These are phyloP conservation scores for Craniophora ligustri DNA, from an alignment of 2,888 invertebrate genomes.

Conservation along the genomic window DNA sequence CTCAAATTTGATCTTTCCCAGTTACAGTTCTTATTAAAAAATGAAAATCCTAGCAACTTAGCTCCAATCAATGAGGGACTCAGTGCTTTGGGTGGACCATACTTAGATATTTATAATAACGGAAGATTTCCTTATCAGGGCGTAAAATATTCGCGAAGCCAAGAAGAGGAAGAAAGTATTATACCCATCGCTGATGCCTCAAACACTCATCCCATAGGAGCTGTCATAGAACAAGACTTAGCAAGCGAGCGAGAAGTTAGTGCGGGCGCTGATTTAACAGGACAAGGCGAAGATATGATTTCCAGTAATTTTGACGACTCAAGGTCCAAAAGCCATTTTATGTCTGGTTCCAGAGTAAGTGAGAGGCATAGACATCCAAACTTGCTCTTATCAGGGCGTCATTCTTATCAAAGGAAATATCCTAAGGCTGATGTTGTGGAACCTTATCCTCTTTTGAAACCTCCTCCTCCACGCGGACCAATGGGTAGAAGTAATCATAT, in stretches of 20 bases:
- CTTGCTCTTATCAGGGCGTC: constrained; percentile 65
- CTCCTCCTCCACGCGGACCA: constrained; percentile 74
- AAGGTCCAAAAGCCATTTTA: constrained; percentile 65
- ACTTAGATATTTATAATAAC: constrained; percentile 74
- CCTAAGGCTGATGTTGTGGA: constrained; percentile 73
- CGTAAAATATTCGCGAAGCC: constrained; percentile 83
- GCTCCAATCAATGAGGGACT: constrained; percentile 67
- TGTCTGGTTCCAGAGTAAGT: constrained; percentile 62
- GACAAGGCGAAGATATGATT: constrained; percentile 65
- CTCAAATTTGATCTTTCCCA: constrained; percentile 78
- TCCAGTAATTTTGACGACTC: constrained; percentile 65
- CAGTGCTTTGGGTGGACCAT: constrained; percentile 69
- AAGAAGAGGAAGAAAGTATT: constrained; percentile 83
- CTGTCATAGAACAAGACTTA: constrained; percentile 81
- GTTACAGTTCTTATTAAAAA: constrained; percentile 77
- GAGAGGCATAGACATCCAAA: constrained; percentile 76
- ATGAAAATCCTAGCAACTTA: constrained; percentile 70
- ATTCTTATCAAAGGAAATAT: constrained; percentile 72
- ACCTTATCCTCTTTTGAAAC: constrained; percentile 82
- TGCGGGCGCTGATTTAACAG: constrained; percentile 67
- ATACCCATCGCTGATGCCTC: constrained; percentile 81
- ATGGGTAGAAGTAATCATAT: constrained; percentile 63
- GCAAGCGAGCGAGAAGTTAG: constrained; percentile 68
- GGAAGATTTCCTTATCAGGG: constrained; percentile 80
- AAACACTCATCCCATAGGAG: constrained; percentile 82